Evolutionary conservation across 1,140 invertebrate genomes (phyloP).

Genomic region (Pachypeltis micranthus): DNA sequence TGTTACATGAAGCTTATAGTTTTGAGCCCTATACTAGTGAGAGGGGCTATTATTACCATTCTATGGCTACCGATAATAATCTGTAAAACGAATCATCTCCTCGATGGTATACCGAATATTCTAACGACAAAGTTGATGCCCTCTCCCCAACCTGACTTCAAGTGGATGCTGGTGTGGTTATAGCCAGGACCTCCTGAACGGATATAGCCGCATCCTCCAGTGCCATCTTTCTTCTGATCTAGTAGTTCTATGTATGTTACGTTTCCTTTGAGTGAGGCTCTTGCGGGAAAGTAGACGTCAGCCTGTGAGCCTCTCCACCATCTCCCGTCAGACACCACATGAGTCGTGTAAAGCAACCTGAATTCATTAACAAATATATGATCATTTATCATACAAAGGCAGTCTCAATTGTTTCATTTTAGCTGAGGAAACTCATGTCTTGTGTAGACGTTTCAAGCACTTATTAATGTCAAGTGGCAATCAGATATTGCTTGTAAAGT

Average conservation of each 20-base stretch:
- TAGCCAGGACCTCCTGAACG: not conserved
- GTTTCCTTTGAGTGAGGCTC: not conserved
- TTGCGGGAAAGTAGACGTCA: not conserved
- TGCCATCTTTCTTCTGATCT: not conserved
- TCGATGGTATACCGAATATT: not conserved
- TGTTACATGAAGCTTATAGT: too few relatives aligned
- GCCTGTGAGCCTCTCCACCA: not conserved
- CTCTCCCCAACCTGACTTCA: not conserved
- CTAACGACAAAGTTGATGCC: not conserved
- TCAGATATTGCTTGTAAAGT: too few relatives aligned
- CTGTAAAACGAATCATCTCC: not conserved
- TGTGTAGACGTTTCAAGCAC: too few relatives aligned
- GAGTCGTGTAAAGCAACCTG: not conserved
- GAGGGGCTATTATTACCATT: too few relatives aligned
- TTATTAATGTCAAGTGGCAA: too few relatives aligned
- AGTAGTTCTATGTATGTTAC: not conserved
- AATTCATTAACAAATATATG: not conserved
- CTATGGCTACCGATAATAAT: too few relatives aligned
- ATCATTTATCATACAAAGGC: not conserved
- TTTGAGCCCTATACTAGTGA: too few relatives aligned
- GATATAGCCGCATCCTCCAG: not conserved
- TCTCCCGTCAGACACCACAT: not conserved
- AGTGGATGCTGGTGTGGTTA: not conserved
- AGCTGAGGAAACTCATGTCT: not conserved
- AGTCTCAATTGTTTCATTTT: not conserved